Percentiles rank a stretch among this genome's conserved stretches.
Evolutionary conservation across 2,888 invertebrate species (phyloP).

Genomic region (Temnothorax rugatulus): DNA sequence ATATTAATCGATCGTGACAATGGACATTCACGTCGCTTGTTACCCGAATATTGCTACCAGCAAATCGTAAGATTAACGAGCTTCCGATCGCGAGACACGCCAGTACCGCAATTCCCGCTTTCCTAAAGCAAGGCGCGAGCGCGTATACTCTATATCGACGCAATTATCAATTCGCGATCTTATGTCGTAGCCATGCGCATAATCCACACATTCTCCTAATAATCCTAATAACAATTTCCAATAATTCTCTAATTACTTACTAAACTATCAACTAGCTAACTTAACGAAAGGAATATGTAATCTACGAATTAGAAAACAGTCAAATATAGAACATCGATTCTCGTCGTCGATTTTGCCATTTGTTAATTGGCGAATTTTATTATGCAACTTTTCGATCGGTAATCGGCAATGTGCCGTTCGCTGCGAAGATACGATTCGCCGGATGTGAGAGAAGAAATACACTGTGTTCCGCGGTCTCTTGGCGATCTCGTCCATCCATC

Average conservation of each 20-base stretch:
- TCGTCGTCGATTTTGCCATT: background rate
- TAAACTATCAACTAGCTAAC: slow-evolving; percentile 12
- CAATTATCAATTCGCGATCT: background rate
- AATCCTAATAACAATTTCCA: slow-evolving; percentile 25
- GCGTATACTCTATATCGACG: background rate
- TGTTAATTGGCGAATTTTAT: slow-evolving; percentile 3
- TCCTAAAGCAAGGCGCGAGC: background rate
- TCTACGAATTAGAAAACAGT: slow-evolving; percentile 36
- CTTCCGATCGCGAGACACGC: background rate
- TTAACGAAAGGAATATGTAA: slow-evolving; percentile 28
- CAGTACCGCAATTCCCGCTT: background rate
- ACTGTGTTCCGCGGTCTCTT: background rate
- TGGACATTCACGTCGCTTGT: background rate
- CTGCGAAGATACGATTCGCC: background rate
- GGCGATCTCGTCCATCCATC: background rate
- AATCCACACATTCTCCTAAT: slow-evolving; percentile 25
- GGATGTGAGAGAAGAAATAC: background rate
- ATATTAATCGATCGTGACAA: background rate
- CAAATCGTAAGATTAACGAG: slow-evolving; percentile 22
- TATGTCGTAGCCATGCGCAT: background rate
- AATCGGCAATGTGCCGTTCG: background rate
- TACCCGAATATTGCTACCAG: slow-evolving; percentile 1
- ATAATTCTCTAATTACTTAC: slow-evolving; percentile 37
- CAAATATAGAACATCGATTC: slow-evolving; percentile 20
- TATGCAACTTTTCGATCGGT: background rate